Conservation (phyloP, 2,797 vertebrate species). For the Vireo griseus region DNA sequence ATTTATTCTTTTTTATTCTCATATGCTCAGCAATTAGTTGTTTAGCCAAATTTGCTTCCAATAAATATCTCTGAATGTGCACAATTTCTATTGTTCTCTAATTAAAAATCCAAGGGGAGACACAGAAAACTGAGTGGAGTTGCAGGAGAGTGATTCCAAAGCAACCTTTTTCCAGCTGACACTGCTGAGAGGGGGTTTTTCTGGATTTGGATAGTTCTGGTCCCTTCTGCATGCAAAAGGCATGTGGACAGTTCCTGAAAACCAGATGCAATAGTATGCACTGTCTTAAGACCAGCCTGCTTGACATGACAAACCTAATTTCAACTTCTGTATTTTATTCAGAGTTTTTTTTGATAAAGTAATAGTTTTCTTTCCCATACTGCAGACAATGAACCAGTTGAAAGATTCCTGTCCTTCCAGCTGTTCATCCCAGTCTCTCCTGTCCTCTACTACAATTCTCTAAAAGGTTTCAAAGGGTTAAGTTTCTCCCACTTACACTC, state of each 20-base stretch:
- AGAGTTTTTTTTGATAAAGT: background rate
- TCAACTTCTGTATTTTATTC: background rate
- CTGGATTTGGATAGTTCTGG: background rate
- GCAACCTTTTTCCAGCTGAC: background rate
- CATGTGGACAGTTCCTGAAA: accelerated
- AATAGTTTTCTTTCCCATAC: background rate
- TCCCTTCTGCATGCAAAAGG: background rate
- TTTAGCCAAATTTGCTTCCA: background rate
- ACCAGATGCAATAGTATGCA: accelerated
- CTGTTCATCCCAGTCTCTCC: background rate
- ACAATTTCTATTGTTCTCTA: background rate
- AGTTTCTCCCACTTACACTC: background rate
- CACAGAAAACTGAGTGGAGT: background rate
- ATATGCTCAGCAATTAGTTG: background rate
- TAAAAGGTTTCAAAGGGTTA: background rate
- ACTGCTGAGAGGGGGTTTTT: accelerated
- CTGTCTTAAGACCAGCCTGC: background rate
- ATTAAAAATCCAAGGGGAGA: background rate
- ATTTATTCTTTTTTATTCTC: background rate
- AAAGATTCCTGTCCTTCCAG: background rate
- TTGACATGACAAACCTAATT: background rate
- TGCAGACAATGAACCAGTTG: background rate
- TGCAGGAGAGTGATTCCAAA: background rate
- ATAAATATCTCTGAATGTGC: accelerated
- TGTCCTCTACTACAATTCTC: background rate